These are phyloP conservation scores for Oriolus oriolus DNA, from an alignment of 2,113 vertebrate genomes.

Conservation along the genomic window DNA sequence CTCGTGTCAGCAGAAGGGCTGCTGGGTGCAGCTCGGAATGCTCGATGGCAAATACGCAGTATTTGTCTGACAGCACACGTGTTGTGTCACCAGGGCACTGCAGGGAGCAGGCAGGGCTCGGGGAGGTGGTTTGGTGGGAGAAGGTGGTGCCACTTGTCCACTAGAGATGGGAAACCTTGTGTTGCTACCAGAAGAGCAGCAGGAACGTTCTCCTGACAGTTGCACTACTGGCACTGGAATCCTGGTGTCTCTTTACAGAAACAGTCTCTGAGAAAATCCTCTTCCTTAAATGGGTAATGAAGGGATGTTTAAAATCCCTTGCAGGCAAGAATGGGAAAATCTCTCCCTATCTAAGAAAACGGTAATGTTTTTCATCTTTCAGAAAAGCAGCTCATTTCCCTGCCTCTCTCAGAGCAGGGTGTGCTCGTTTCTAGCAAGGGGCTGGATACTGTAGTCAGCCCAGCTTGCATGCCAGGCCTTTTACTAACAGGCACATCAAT, in stretches of 20 bases:
- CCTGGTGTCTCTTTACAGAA: not conserved
- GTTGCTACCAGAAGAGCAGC: not conserved
- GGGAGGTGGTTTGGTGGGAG: not conserved
- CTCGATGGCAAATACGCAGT: accelerated
- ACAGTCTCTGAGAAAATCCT: not conserved
- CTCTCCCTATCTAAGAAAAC: not conserved
- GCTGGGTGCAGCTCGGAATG: not conserved
- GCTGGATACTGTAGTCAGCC: not conserved
- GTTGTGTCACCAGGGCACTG: not conserved
- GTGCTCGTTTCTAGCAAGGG: not conserved
- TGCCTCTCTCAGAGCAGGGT: not conserved
- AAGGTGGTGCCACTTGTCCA: not conserved
- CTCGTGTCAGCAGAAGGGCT: not conserved
- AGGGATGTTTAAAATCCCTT: not conserved
- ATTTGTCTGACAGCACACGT: accelerated
- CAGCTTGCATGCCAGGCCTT: not conserved
- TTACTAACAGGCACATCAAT: constrained; percentile 6
- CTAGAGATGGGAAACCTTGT: not conserved
- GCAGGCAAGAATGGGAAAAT: not conserved
- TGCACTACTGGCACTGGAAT: not conserved
- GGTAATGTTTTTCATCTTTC: not conserved
- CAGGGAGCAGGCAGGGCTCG: not conserved
- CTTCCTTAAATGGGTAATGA: not conserved
- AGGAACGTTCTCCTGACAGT: not conserved
- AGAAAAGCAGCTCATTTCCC: not conserved